Base-by-base conservation (phyloP, 2,797 vertebrate genomes). In the Fistularia commersonii region DNA sequence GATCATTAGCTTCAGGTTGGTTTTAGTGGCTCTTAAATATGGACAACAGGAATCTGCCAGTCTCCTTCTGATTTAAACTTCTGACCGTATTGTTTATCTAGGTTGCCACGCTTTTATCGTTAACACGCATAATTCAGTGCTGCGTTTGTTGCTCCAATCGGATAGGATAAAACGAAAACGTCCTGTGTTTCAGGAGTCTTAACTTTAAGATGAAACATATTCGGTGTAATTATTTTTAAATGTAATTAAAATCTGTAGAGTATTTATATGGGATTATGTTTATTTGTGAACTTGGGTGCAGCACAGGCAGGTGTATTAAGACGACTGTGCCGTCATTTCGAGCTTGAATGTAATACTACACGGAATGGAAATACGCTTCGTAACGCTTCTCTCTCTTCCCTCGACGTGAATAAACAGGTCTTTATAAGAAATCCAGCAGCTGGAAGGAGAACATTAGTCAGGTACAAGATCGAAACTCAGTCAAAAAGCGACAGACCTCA, bases 361-460 rank as follows among this genome's bases (percentile, higher is more conserved):
- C 12, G 6, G 8, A 46, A 54, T 23, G 47, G 7, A 70, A 66
- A 56, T 12, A 43, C 45, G 32, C 36, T 56, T 66, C 63, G 32
- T 54, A 53, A 61, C 60, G 34, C 14, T 47, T 60, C 52, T 8
- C 8, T 51, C 6, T n/a, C n/a, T 40, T 41, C 57, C 32, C 1
- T 11, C n/a, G 12, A 3, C 3, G 8, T 32, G 23, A 41, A 57
- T 41, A 13, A 43, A 54, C 10, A 48, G 35, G 47, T 54, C 37
- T 23, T 51, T 39, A 43, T 31, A 43, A 50, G 48, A 41, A 31
- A 15, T 61, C 23, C 42, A 47, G 41, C 36, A 39, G 36, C 58
- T 64, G 39, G 41, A 63, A 48, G 11, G n/a, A 53, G 10, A 54
- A 44, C 57, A 58, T 59, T 38, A 47, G 47, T 76, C 73, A 74